Evolutionary conservation across 2,888 invertebrate genomes (phyloP), one percentile per base, ranked within the genome.

Genomic region (Caenorhabditis sp.): DNA sequence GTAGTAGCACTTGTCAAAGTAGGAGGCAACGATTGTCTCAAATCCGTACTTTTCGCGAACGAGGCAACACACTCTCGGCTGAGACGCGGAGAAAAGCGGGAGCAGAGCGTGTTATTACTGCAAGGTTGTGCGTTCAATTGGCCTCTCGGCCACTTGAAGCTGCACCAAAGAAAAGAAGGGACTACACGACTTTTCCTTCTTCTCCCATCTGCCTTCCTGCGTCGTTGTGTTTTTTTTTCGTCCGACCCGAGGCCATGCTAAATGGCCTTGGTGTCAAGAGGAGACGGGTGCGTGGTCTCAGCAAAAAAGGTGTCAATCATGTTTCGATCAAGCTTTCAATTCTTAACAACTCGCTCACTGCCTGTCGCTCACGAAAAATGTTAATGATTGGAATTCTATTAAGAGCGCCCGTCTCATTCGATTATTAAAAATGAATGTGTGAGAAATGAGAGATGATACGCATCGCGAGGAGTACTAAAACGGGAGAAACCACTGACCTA

Each of bases 101-200:
- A 66, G 53, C 52, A 56, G 30, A 37, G 63, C 32, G 48, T 50
- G 58, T 62, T 71, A 56, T 62, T 62, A 71, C 71, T 71, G 62
- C 71, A 71, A 56, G 56, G 62, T 71, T 71, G 26, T 61, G 71
- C 55, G 71, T 71, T 71, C 71, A 62, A 71, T 71, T 56, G 70
- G 55, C 32, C 71, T 61, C 62, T 55, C 27, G 66, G 48, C 58
- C 68, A 68, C 68, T 68, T 58, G 68, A 68, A 58, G 68, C 68
- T 68, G 68, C 68, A 68, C 58, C 58, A 53, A 70, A 70, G 59
- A 9, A 41, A 37, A 22, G 41, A 35, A 43, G 22, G 30, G 41
- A 39, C 32, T 17, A 56, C 41, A 59, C 32, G 50, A 59, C 50
- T 59, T 59, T 65, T 32, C 46, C 17, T 66, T 48, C 32, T 22